Evolutionary conservation across 2,113 vertebrate species (phyloP), one percentile per base, ranked within the genome.

Genomic region (Semnornis frantzii): DNA sequence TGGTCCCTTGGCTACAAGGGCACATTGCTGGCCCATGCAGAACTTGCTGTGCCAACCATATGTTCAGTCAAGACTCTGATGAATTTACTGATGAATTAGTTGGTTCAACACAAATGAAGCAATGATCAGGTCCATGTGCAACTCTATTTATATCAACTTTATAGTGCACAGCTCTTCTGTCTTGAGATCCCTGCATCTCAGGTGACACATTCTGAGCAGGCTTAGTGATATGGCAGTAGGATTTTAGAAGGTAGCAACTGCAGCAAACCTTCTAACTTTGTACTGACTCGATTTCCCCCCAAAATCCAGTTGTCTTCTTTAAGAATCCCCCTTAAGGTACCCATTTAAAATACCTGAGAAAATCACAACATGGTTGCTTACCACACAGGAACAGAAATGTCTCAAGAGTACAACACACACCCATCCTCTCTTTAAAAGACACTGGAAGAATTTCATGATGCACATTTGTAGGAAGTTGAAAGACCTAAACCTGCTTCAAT

Each of bases 331-430:
- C 62, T 23, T 39, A 28, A 66, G 5, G 3, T 17, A 11, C 5
- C 31, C 33, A 50, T 39, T 57, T 9, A 19, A 62, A 72, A 57
- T 55, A 42, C 33, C 25, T 72, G 8, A 30, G 18, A 63, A 20
- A 5, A 33, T 52, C 37, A 60, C 2, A 0, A 42, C 25, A 21
- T 25, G 27, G 57, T 15, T 58, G 65, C n/a, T 81, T 71, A 50
- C n/a, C 16, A 31, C 5, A 11, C 28, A 28, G 5, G 13, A 69
- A 75, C 0, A 1, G n/a, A 62, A 75, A n/a, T 4, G 19, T 23
- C 59, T 39, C 50, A 70, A 80, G 37, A 46, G 50, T 25, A 55
- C 12, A 27, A 76, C 44, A 87, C 74, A 55, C n/a, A 82, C 10
- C 69, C 10, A 71, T 12, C 15, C 19, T 50, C 11, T 54, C 48